Percentiles rank a stretch among this genome's conserved stretches.
Evolutionary conservation across 2,888 invertebrate genomes (phyloP).

Genomic region (Ormyrus pomaceus): DNA sequence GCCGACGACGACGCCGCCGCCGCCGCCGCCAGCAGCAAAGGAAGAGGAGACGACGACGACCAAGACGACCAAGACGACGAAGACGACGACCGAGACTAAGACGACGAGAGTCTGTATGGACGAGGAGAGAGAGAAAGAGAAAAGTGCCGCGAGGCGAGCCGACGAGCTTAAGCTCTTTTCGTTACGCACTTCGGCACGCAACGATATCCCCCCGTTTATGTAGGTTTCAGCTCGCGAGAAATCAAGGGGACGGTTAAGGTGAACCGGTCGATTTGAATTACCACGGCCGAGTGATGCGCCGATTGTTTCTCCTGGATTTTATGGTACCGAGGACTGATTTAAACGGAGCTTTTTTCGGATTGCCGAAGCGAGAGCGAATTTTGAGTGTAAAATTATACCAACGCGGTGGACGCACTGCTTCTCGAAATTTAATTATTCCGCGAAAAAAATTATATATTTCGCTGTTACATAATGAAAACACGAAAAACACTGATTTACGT

Average conservation of each 20-base stretch:
- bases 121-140: slow-evolving; percentile 38
- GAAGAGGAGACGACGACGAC: slow-evolving; percentile 57
- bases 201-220: slow-evolving; percentile 20
- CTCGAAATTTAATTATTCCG: too few species aligned
- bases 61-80: slow-evolving; percentile 47
- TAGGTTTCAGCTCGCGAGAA: neutral
- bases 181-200: slow-evolving; percentile 45
- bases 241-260: too few species aligned
- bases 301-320: slow-evolving; percentile 10
- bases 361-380: too few species aligned
- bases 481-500: too few species aligned
- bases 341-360: too few species aligned
- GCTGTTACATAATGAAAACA: too few species aligned
- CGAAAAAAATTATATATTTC: too few species aligned
- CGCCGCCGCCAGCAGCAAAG: slow-evolving; percentile 52
- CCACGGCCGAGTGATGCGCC: neutral
- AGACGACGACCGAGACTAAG: slow-evolving; percentile 46
- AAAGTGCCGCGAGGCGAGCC: slow-evolving; percentile 20
- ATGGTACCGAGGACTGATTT: too few species aligned
- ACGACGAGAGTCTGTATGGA: slow-evolving; percentile 48
- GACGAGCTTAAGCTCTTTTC: neutral
- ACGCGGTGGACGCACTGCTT: too few species aligned
- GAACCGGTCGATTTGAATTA: too few species aligned
- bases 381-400: too few species aligned
- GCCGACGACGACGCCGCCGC: slow-evolving; percentile 15